A percentile compares a stretch with the other conserved stretches of the same genome.
Conservation (phyloP, 2,113 vertebrate genomes). For the Dendrocopos noguchii region DNA sequence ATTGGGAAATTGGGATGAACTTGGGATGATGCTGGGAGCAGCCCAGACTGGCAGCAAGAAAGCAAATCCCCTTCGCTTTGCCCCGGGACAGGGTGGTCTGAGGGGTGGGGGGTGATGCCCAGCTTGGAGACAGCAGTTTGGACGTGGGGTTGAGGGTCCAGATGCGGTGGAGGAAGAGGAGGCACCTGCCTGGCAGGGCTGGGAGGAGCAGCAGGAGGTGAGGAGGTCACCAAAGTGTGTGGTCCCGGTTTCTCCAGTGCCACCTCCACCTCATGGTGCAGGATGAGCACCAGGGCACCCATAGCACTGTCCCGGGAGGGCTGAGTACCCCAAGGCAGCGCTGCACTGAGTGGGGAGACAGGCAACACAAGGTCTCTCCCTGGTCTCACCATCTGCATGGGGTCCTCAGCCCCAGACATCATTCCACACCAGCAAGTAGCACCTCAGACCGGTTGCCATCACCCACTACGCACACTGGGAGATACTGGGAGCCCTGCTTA, state of each 20-base stretch:
- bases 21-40: background rate
- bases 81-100: background rate
- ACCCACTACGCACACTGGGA: background rate
- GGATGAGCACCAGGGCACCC: background rate
- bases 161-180: background rate
- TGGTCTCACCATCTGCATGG: accelerated
- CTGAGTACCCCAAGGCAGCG: background rate
- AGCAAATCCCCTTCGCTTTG: background rate
- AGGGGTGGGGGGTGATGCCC: background rate
- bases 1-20: constrained; percentile 32
- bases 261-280: background rate
- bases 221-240: background rate
- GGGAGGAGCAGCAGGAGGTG: background rate
- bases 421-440: background rate
- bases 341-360: background rate
- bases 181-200: background rate
- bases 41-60: background rate
- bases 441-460: background rate
- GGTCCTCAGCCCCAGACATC: background rate
- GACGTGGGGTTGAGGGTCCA: background rate
- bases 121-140: accelerated
- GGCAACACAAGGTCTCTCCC: too few relatives aligned
- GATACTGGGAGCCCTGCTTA: background rate
- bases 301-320: background rate
- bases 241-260: background rate